Percentiles rank a stretch among this genome's conserved stretches.
Evolutionary conservation across 1,140 invertebrate genomes (phyloP).

Genomic region (Trachymyrmex septentrionalis): DNA sequence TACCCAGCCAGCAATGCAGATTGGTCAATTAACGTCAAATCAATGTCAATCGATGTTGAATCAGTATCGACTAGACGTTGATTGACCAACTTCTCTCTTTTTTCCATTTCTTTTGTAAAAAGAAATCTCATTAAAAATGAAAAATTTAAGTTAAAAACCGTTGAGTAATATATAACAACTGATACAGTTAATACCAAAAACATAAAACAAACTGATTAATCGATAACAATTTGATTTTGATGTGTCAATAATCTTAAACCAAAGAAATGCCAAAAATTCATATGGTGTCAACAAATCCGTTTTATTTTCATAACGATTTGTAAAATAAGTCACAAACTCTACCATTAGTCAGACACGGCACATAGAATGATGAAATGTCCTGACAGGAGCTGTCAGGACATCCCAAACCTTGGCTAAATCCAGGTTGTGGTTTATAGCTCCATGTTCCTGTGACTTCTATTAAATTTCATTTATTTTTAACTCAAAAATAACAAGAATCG

Average conservation of each 20-base stretch:
- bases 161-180: neutral
- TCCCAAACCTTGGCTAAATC: slow-evolving; percentile 13
- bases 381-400: slow-evolving; percentile 45
- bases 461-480: slow-evolving; percentile 28
- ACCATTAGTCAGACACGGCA: slow-evolving; percentile 26
- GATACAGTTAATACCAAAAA: neutral
- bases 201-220: neutral
- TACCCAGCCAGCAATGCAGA: too few species aligned
- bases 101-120: neutral
- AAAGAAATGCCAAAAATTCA: neutral
- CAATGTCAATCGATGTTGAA: too few species aligned
- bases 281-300: neutral
- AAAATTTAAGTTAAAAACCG: neutral
- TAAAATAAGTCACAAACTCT: slow-evolving; percentile 14
- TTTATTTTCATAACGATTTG: neutral
- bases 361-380: neutral
- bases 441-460: slow-evolving; percentile 21
- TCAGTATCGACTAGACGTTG: too few species aligned
- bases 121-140: neutral
- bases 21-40: too few species aligned
- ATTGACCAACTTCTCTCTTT: too few species aligned
- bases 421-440: slow-evolving; percentile 17
- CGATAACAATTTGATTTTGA: neutral
- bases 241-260: neutral
- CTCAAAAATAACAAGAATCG: neutral